Percentiles rank a stretch among this genome's conserved stretches.
Evolutionary conservation across 2,797 vertebrate genomes (phyloP).

Genomic region (Enteromius anoplus): DNA sequence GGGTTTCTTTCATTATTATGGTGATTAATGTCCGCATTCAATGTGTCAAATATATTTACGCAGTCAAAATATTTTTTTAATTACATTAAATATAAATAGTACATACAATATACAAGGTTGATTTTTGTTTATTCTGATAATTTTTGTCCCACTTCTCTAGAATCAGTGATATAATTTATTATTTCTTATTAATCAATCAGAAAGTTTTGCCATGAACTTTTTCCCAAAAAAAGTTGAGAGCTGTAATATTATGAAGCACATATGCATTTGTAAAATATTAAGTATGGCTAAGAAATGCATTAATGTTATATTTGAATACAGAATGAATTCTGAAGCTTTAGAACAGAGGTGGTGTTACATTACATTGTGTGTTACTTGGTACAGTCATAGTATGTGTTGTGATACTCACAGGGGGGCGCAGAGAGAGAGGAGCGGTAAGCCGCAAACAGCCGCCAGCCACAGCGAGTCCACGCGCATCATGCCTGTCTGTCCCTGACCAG

Average conservation of each 20-base stretch:
- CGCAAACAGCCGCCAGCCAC: conserved; percentile 12
- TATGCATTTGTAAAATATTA: not conserved
- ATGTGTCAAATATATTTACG: no score
- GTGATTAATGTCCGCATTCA: no score
- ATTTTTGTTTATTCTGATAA: no score
- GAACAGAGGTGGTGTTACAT: not conserved
- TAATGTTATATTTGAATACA: not conserved
- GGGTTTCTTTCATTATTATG: no score
- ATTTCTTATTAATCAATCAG: not conserved
- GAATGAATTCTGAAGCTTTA: not conserved
- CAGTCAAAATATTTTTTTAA: no score
- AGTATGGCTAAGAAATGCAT: not conserved
- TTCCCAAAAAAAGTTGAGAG: not conserved
- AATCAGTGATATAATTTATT: not conserved
- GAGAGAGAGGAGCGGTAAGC: not conserved
- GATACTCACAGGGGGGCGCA: conserved; percentile 25
- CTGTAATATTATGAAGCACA: not conserved
- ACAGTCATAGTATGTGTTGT: not conserved
- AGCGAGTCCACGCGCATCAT: not conserved
- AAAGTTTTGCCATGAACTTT: not conserved
- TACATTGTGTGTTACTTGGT: no score
- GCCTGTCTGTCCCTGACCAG: not conserved
- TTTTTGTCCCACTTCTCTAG: no score
- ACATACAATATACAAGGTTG: no score
- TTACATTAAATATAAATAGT: no score